Percentiles rank a stretch among this genome's conserved stretches.
Conservation (phyloP, 2,888 invertebrate species). For the Chaetogeoica ovagalla region DNA sequence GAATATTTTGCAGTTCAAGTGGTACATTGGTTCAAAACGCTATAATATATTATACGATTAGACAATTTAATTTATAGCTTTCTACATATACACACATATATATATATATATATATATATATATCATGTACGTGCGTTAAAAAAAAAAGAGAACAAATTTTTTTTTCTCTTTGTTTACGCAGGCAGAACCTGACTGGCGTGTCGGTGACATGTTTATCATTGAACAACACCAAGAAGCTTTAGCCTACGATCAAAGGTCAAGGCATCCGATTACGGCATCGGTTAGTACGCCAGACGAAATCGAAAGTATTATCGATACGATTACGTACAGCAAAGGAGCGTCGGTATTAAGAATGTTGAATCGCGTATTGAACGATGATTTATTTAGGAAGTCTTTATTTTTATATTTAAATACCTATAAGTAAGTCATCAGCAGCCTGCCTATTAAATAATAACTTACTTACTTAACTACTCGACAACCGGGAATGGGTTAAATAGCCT, state of each 20-base stretch:
- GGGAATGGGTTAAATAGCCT: neutral
- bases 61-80: no score
- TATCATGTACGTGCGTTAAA: neutral
- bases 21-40: conserved; percentile 49
- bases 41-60: no score
- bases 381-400: conserved; percentile 64
- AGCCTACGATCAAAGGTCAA: conserved; percentile 64
- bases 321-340: conserved; percentile 72
- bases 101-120: no score
- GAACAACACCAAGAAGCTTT: conserved; percentile 62
- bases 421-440: conserved; percentile 47
- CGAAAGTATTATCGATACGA: conserved; percentile 67
- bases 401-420: conserved; percentile 62
- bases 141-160: neutral
- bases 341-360: conserved; percentile 72
- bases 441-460: no score
- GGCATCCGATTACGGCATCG: conserved; percentile 66
- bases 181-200: conserved; percentile 55
- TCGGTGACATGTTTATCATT: conserved; percentile 56
- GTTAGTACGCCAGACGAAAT: conserved; percentile 67
- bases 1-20: conserved; percentile 50
- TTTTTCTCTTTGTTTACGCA: conserved; percentile 36
- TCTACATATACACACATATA: no score
- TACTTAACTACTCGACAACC: neutral
- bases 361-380: conserved; percentile 64